Evolutionary conservation across 2,888 invertebrate genomes (phyloP), one percentile per base, ranked within the genome.

Genomic region (Helicoverpa assulta): DNA sequence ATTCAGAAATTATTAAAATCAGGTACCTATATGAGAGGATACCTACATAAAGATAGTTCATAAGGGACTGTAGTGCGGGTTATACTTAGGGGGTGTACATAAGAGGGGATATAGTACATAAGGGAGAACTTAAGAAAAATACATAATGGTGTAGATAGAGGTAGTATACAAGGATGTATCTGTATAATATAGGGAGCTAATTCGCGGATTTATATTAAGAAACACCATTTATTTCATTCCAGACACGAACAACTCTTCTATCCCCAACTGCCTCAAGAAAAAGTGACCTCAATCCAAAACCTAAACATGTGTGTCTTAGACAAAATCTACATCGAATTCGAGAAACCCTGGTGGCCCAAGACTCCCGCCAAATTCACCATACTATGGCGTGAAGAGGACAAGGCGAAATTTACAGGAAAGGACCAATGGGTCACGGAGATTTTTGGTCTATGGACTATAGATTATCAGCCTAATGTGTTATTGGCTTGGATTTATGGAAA

Each of bases 301-400:
- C 90, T 98, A n/a, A 96, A 96, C 40, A 96, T 97, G 78, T 97
- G 97, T 29, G 94, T 96, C 14, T 96, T 97, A 1, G 96, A 97
- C 86, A 98, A 98, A 93, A 96, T 98, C 72, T 97, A 97, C 88
- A 92, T 98, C 2, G 96, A 97, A 86, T 98, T 97, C 87, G 95
- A 96, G 2, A 88, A 94, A 51, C 94, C 96, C 0, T 97, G 97
- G 97, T 97, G 97, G 97, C 95, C 92, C 0, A 89, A 91, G 60
- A 79, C 85, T 0, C 90, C 93, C 1, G 90, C 93, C 14, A 96
- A 95, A 55, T 96, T 97, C 81, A 92, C 93, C 37, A 89, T 97
- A 2, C 84, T 97, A 3, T 97, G 97, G 97, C 90, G 91, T 0
- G 92, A 96, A 1, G 92, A 96, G 73, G 96, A 96, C 70, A 96